A percentile compares a stretch with the other conserved stretches of the same genome.
Evolutionary conservation across 1,140 invertebrate species (phyloP).

Genomic region (Paralvinella palmiformis): DNA sequence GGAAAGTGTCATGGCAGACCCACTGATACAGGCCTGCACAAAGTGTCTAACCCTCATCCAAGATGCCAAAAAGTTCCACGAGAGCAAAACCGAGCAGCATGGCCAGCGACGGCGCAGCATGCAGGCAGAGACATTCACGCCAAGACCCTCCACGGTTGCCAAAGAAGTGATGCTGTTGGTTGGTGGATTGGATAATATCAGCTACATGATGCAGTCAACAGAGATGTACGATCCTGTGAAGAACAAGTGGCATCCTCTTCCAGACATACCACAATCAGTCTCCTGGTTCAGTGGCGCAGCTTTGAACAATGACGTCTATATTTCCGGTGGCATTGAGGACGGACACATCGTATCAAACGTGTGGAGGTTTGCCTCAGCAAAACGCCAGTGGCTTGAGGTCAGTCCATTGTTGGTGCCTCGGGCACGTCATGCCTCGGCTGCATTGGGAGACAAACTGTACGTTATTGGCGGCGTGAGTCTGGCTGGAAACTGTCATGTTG

Average conservation of each 20-base stretch:
- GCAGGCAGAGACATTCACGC: constrained; percentile 34
- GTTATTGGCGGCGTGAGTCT: constrained; percentile 41
- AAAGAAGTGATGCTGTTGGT: constrained; percentile 30
- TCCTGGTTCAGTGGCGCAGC: constrained; percentile 37
- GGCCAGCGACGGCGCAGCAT: constrained; percentile 36
- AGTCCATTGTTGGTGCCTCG: constrained; percentile 34
- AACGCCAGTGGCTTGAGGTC: constrained; percentile 34
- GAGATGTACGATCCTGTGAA: constrained; percentile 46
- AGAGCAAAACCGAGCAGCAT: constrained; percentile 30
- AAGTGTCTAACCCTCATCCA: constrained; percentile 36
- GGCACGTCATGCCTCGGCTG: constrained; percentile 40
- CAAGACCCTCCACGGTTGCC: constrained; percentile 46
- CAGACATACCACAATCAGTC: constrained; percentile 36
- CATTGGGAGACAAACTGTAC: constrained; percentile 37
- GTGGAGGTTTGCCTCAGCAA: constrained; percentile 42
- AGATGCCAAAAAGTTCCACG: constrained; percentile 38
- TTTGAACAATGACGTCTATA: constrained; percentile 38
- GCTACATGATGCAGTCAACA: constrained; percentile 15
- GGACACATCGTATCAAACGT: constrained; percentile 35
- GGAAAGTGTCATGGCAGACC: constrained; percentile 32
- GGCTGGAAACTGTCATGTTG: constrained; percentile 27
- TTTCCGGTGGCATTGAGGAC: constrained; percentile 40
- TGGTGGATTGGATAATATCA: not conserved
- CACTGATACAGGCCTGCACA: constrained; percentile 33
- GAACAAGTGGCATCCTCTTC: constrained; percentile 38